These are phyloP conservation scores for Napeogenes sylphis DNA, from an alignment of 2,888 invertebrate species.

Conservation along the genomic window DNA sequence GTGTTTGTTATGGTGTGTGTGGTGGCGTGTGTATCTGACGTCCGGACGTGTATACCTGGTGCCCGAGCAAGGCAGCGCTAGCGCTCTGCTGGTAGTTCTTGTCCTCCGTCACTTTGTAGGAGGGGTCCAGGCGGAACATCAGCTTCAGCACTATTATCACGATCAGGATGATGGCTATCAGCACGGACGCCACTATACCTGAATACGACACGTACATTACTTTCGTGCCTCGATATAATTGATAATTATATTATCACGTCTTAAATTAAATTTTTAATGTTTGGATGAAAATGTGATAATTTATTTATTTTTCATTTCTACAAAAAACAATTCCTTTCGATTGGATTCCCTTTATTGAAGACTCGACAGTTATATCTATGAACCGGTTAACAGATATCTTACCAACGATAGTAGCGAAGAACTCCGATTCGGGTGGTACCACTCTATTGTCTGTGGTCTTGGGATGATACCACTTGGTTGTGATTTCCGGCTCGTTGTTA, in stretches of 20 bases:
- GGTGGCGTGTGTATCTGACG: too few species aligned
- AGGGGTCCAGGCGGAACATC: conserved; percentile 89
- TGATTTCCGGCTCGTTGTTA: conserved; percentile 37
- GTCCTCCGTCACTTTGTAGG: conserved; percentile 94
- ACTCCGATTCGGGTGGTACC: conserved; percentile 69
- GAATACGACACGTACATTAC: conserved; percentile 16
- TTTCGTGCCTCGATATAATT: too few species aligned
- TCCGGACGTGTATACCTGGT: conserved; percentile 56
- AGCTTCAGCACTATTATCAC: conserved; percentile 93
- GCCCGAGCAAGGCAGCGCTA: conserved; percentile 85
- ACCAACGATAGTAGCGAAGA: conserved; percentile 72
- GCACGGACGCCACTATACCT: conserved; percentile 91
- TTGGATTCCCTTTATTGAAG: too few species aligned
- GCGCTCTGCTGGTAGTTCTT: conserved; percentile 87
- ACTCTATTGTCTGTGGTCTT: conserved; percentile 69
- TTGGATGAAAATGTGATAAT: too few species aligned
- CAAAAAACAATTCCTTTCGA: too few species aligned
- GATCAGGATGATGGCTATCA: conserved; percentile 93
- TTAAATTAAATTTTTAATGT: too few species aligned
- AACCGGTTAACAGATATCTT: conserved; percentile 33
- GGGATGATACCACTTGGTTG: conserved; percentile 70
- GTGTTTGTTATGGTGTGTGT: too few species aligned
- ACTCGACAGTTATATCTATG: too few species aligned
- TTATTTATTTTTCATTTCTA: too few species aligned
- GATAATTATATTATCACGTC: too few species aligned